Base-by-base conservation (phyloP, 2,888 invertebrate species). In the Erebia ligea region DNA sequence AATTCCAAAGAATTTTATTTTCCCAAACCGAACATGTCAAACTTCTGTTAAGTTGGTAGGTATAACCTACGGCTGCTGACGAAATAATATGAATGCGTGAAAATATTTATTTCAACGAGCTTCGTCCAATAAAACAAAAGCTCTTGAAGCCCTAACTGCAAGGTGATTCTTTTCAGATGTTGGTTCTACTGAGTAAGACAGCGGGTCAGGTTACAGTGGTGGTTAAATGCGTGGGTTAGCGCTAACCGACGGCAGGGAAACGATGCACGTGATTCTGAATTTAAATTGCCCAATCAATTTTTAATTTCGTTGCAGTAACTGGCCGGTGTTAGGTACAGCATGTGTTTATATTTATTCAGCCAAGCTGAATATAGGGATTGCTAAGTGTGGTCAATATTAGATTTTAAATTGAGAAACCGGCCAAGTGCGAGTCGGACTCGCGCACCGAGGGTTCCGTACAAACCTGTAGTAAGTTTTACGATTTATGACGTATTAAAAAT, bases 251-350 rank as follows among this genome's bases (percentile, higher is more conserved):
- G 78, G 81, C 69, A 81, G 82, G 84, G 80, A 84, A 84, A 76
- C 82, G 80, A 76, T 79, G 81, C 80, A 81, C 90, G 89, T 90
- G 90, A 86, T 88, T 82, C 81, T 81, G 89, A 89, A 90, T 90
- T 89, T 88, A 90, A 90, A 90, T 87, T 86, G 82, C 79, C 88
- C 82, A 84, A 90, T 90, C 88, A 89, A 86, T 87, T 90, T 90
- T 89, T 89, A 87, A 90, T 89, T 88, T 88, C 78, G 82, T 80
- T 82, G 83, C 83, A 82, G 80, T 80, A 79, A 79, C 77, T 68
- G 75, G 66, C 71, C 71, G 42, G 62, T 69, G 68, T 63, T n/a
- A n/a, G n/a, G n/a, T n/a, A n/a, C n/a, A 65, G 66, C 62, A 54
- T 71, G 71, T 71, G 68, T 71, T 71, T 73, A 69, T 67, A 59